Percentiles rank a stretch among this genome's conserved stretches.
These are phyloP conservation scores for Drosophila kurseongensis DNA, from an alignment of 1,140 invertebrate species.

Conservation along the genomic window DNA sequence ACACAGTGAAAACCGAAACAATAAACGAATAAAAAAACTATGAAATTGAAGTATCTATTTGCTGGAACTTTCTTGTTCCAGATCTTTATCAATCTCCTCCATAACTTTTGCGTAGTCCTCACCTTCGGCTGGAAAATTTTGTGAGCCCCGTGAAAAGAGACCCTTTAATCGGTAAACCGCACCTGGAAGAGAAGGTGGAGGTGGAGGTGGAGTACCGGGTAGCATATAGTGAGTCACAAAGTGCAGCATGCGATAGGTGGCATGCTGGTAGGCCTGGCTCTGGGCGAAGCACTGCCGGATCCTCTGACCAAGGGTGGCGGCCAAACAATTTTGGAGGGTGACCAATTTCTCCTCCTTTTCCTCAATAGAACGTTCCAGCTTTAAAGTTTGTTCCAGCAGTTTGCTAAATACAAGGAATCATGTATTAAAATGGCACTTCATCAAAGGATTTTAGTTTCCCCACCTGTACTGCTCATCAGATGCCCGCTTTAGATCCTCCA, in stretches of 20 bases:
- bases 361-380: slow-evolving; percentile 27
- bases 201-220: slow-evolving; percentile 53
- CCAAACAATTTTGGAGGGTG: slow-evolving; percentile 64
- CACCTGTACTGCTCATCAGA: slow-evolving; percentile 44
- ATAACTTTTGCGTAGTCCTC: background rate
- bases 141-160: slow-evolving; percentile 25
- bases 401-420: slow-evolving; percentile 18
- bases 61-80: too few species aligned
- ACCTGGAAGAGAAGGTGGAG: slow-evolving; percentile 23
- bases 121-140: background rate
- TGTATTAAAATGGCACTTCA: background rate
- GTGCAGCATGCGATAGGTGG: slow-evolving; percentile 65
- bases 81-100: background rate
- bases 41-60: background rate
- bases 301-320: slow-evolving; percentile 69
- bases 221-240: slow-evolving; percentile 70
- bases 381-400: slow-evolving; percentile 20
- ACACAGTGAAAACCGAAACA: background rate
- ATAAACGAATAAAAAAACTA: background rate
- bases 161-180: slow-evolving; percentile 37
- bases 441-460: background rate
- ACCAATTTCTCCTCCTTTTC: slow-evolving; percentile 49
- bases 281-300: slow-evolving; percentile 63
- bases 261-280: slow-evolving; percentile 52
- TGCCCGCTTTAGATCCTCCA: slow-evolving; percentile 24